A percentile compares a stretch with the other conserved stretches of the same genome.
Evolutionary conservation across 1,140 invertebrate genomes (phyloP).

Genomic region (Drosophila lacertosa): DNA sequence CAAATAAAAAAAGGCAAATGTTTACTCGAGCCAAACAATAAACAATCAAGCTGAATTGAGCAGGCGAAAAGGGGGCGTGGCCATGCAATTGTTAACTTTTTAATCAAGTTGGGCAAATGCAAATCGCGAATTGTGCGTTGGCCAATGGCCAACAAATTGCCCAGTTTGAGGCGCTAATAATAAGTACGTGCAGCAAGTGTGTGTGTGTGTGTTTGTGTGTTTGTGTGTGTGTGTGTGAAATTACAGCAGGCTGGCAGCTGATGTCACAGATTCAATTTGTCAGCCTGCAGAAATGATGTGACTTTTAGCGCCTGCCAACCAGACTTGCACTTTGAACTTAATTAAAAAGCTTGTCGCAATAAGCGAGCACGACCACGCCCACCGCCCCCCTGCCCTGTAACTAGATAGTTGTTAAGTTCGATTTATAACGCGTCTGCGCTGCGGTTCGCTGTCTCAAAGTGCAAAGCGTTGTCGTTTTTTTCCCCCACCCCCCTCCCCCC

Average conservation of each 20-base stretch:
- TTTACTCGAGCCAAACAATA: slow-evolving; percentile 61
- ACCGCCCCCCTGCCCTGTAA: slow-evolving; percentile 10
- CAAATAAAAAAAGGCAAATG: slow-evolving; percentile 32
- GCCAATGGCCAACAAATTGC: slow-evolving; percentile 59
- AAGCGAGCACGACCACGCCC: slow-evolving; percentile 42
- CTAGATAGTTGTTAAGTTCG: slow-evolving; percentile 75
- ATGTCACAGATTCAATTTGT: slow-evolving; percentile 78
- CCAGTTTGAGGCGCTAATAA: slow-evolving; percentile 59
- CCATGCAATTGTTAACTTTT: slow-evolving; percentile 68
- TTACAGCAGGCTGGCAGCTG: slow-evolving; percentile 39
- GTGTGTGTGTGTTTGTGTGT: slow-evolving; percentile 5
- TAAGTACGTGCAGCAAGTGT: slow-evolving; percentile 31
- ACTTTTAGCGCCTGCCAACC: slow-evolving; percentile 70
- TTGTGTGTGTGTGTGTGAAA: slow-evolving; percentile 61
- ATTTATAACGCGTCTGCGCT: slow-evolving; percentile 68
- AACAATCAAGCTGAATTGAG: slow-evolving; percentile 73
- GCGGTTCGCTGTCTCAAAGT: slow-evolving; percentile 77
- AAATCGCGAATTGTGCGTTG: slow-evolving; percentile 51
- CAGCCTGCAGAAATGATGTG: slow-evolving; percentile 72
- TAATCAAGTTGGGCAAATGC: slow-evolving; percentile 77
- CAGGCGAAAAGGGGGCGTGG: background rate
- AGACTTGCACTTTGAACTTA: slow-evolving; percentile 68
- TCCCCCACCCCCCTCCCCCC: no score
- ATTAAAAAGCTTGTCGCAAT: slow-evolving; percentile 80
- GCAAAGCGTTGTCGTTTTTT: slow-evolving; percentile 66